phyloP scores from a whole-genome alignment of 1,140 invertebrate genomes.

The Formica exsecta region DNA sequence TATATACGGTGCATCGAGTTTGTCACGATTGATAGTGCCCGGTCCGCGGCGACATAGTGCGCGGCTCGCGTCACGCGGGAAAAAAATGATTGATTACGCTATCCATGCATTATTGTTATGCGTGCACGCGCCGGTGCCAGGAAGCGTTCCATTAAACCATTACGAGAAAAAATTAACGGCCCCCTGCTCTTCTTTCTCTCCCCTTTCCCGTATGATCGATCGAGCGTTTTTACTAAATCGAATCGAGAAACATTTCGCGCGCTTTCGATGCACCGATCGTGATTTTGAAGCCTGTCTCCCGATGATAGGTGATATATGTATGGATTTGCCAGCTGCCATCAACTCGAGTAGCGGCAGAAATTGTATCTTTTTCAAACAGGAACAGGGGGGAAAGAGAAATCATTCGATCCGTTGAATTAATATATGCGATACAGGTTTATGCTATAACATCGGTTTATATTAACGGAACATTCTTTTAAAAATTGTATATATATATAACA shows the following conservation, averaged over 20 bases:
- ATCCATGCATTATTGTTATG: constrained; percentile 72
- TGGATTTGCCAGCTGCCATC: neutral
- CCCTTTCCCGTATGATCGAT: constrained; percentile 9
- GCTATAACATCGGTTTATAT: neutral
- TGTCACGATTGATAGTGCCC: constrained; percentile 73
- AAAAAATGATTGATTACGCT: constrained; percentile 75
- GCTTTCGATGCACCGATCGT: constrained; percentile 14
- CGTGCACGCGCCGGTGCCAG: constrained; percentile 46
- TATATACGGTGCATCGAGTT: constrained; percentile 68
- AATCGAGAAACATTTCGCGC: constrained; percentile 57
- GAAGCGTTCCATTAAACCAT: constrained; percentile 71
- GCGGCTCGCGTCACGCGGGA: constrained; percentile 57
- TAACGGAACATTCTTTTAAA: neutral
- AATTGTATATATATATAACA: neutral
- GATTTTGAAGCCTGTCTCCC: constrained; percentile 19
- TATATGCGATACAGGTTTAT: neutral
- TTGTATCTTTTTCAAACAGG: neutral
- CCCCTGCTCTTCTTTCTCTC: too few relatives aligned
- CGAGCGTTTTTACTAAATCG: constrained; percentile 51
- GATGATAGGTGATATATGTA: constrained; percentile 7
- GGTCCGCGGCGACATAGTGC: constrained; percentile 54
- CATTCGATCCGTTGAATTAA: neutral
- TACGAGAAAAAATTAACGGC: constrained; percentile 70
- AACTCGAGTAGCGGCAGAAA: neutral
- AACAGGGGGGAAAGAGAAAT: neutral